Conservation (phyloP, 1,140 invertebrate genomes). For the Drosophila paulistorum region DNA sequence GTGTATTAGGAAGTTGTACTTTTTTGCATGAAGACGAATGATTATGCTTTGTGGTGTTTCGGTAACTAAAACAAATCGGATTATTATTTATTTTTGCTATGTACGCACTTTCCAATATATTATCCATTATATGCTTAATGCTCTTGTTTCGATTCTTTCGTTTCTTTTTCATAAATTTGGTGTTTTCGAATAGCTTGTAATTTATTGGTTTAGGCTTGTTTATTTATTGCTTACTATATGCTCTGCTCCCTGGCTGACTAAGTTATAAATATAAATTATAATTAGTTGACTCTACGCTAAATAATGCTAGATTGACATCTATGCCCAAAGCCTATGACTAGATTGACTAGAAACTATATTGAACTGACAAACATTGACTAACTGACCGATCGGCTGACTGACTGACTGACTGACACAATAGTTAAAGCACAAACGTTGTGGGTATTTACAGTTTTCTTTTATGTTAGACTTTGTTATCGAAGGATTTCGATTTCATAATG, state of each 20-base stretch:
- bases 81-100: neutral
- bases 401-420: slow-evolving; percentile 29
- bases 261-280: slow-evolving; percentile 42
- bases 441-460: slow-evolving; percentile 66
- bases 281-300: slow-evolving; percentile 39
- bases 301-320: slow-evolving; percentile 6
- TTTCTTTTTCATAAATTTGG: neutral
- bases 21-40: slow-evolving; percentile 73
- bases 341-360: slow-evolving; percentile 46
- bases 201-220: slow-evolving; percentile 41
- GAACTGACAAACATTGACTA: slow-evolving; percentile 52
- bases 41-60: slow-evolving; percentile 60
- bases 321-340: slow-evolving; percentile 35
- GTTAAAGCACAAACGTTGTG: slow-evolving; percentile 60
- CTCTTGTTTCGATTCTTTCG: slow-evolving; percentile 5
- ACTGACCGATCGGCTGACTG: slow-evolving; percentile 20
- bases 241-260: slow-evolving; percentile 51
- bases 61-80: slow-evolving; percentile 49
- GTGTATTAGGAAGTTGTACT: slow-evolving; percentile 64
- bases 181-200: slow-evolving; percentile 24
- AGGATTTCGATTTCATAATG: slow-evolving; percentile 24
- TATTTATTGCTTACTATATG: slow-evolving; percentile 61
- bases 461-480: slow-evolving; percentile 40
- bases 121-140: neutral
- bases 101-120: too few relatives aligned